These are phyloP conservation scores for Aplidium turbinatum DNA, from an alignment of 23 tunicate genomes.

Conservation along the genomic window DNA sequence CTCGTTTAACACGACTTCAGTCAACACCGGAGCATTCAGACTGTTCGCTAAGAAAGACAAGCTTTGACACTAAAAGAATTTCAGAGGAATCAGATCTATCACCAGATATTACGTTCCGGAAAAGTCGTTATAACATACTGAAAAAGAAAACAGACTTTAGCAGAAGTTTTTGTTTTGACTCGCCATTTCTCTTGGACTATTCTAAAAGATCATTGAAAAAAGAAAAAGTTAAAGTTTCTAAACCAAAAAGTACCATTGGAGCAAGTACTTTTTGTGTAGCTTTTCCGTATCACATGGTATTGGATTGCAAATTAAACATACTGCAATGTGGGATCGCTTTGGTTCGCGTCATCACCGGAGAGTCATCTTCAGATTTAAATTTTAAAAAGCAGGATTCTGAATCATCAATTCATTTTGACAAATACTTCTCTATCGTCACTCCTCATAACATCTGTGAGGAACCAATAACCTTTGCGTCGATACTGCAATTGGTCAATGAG, in stretches of 20 bases:
- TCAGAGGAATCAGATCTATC: background rate
- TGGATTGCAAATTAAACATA: slow-evolving; percentile 60
- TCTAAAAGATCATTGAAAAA: background rate
- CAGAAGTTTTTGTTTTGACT: too few relatives aligned
- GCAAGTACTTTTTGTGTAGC: slow-evolving; percentile 67
- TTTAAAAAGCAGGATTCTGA: background rate
- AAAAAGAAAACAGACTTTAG: too few relatives aligned
- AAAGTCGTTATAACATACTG: too few relatives aligned
- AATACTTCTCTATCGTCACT: slow-evolving; percentile 54
- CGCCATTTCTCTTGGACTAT: too few relatives aligned
- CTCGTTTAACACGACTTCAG: too few relatives aligned
- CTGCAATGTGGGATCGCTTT: slow-evolving; percentile 77
- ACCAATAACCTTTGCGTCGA: slow-evolving; percentile 9
- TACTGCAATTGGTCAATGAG: slow-evolving; percentile 35
- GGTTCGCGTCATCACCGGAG: slow-evolving; percentile 27
- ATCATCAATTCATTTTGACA: slow-evolving; percentile 21
- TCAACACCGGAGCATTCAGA: too few relatives aligned
- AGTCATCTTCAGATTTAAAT: background rate
- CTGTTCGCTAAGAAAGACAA: background rate
- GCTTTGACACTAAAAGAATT: background rate
- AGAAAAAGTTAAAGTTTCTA: background rate
- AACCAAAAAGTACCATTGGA: slow-evolving; percentile 22
- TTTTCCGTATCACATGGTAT: slow-evolving; percentile 78
- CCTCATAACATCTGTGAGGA: slow-evolving; percentile 13
- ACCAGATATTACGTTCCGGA: too few relatives aligned